Evolutionary conservation across 2,888 invertebrate species (phyloP).

Genomic region (Oxyscelio sp.): DNA sequence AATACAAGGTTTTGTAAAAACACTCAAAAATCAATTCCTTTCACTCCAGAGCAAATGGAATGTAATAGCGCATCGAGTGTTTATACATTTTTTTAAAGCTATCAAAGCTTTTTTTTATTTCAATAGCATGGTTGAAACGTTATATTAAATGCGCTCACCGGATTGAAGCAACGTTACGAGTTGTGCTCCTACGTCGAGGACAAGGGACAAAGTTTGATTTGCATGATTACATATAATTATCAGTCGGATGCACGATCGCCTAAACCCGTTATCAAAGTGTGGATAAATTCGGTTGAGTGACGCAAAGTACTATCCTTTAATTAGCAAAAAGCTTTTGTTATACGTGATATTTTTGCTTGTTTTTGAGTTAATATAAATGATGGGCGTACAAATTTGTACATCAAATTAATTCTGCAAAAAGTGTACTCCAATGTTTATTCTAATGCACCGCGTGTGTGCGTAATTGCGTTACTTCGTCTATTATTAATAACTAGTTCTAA

Average conservation of each 20-base stretch:
- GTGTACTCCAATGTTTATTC: neutral
- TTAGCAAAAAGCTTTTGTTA: conserved; percentile 27
- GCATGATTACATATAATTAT: conserved; percentile 79
- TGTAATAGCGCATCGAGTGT: conserved; percentile 76
- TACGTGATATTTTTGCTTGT: conserved; percentile 40
- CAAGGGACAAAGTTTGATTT: conserved; percentile 73
- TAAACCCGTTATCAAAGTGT: conserved; percentile 75
- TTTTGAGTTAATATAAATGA: neutral
- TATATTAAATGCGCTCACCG: conserved; percentile 27
- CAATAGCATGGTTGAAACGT: conserved; percentile 38
- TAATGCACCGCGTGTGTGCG: neutral
- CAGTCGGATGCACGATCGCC: conserved; percentile 75
- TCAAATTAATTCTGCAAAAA: neutral
- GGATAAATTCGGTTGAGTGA: conserved; percentile 66
- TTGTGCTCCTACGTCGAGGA: conserved; percentile 22
- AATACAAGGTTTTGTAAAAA: conserved; percentile 52
- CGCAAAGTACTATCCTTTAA: conserved; percentile 52
- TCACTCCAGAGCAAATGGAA: conserved; percentile 65
- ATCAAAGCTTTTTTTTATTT: conserved; percentile 49
- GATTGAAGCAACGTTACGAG: conserved; percentile 47
- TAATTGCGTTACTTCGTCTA: conserved; percentile 29
- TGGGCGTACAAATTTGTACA: neutral
- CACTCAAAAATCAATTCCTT: conserved; percentile 49
- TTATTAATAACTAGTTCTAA: conserved; percentile 29
- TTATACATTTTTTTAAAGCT: conserved; percentile 67